phyloP scores from a whole-genome alignment of 2,797 vertebrate genomes.

The Microctenopoma stevenorrisi region DNA sequence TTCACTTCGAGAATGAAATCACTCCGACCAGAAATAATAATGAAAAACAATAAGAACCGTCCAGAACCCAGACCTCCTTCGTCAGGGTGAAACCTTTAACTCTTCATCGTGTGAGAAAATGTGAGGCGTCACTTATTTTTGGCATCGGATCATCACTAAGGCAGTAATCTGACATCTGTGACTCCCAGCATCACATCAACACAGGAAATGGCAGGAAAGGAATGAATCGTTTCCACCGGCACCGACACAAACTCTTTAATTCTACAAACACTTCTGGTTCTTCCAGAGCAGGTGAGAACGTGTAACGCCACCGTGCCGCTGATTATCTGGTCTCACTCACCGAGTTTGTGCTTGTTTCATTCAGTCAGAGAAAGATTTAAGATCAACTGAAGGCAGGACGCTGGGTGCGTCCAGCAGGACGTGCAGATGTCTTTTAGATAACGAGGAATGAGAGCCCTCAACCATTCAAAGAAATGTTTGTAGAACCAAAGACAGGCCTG shows the following conservation, averaged over 20 bases:
- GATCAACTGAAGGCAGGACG: too few species aligned
- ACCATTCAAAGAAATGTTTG: conserved; percentile 3
- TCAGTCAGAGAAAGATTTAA: too few species aligned
- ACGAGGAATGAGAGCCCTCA: too few species aligned
- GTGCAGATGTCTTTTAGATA: too few species aligned
- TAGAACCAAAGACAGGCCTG: conserved; percentile 11
- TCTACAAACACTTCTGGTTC: conserved; percentile 13
- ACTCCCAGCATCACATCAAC: background rate
- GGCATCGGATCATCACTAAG: conserved; percentile 43
- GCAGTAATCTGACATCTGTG: conserved; percentile 37
- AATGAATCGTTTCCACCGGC: background rate
- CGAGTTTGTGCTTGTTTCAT: too few species aligned
- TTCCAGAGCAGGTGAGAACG: too few species aligned
- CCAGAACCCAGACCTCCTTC: background rate
- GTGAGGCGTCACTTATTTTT: conserved; percentile 21
- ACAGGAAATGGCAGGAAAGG: conserved; percentile 13
- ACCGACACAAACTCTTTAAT: background rate
- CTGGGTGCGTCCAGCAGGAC: too few species aligned
- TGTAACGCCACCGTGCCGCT: too few species aligned
- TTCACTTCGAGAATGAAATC: too few species aligned
- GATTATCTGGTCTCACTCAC: too few species aligned
- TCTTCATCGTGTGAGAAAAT: conserved; percentile 10
- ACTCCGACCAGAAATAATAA: too few species aligned
- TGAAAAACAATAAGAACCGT: too few species aligned
- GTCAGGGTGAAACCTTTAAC: conserved; percentile 16